phyloP scores from a whole-genome alignment of 2,797 vertebrate genomes.

The Clamator glandarius region DNA sequence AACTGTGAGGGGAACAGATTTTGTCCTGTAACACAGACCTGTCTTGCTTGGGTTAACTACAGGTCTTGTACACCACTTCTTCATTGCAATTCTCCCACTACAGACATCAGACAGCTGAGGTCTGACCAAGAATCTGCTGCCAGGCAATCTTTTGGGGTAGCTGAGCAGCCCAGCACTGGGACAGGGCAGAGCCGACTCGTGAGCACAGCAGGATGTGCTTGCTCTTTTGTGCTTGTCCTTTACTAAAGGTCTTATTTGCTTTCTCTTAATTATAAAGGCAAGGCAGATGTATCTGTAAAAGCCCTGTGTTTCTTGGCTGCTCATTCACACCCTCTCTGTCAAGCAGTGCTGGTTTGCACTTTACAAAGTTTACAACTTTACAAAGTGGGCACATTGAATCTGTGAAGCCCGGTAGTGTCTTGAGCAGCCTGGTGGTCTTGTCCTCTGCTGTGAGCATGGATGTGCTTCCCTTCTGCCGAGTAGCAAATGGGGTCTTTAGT shows the following conservation, averaged over 20 bases:
- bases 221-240: not conserved
- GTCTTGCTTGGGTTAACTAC: not conserved
- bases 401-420: not conserved
- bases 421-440: not conserved
- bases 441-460: not conserved
- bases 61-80: not conserved
- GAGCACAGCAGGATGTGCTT: not conserved
- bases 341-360: not conserved
- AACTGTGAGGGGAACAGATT: not conserved
- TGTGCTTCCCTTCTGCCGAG: not conserved
- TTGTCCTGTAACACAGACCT: not conserved
- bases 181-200: not conserved
- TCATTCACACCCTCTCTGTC: not conserved
- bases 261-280: not conserved
- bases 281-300: not conserved
- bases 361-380: not conserved
- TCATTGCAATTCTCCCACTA: not conserved
- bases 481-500: not conserved
- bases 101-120: not conserved
- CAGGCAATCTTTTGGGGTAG: not conserved
- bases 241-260: not conserved
- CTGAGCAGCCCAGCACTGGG: not conserved
- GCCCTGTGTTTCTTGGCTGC: not conserved
- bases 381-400: accelerated
- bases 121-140: not conserved